A percentile compares a stretch with the other conserved stretches of the same genome.
Conservation (phyloP, 2,888 invertebrate genomes). For the Agonopterix alstromeriana region DNA sequence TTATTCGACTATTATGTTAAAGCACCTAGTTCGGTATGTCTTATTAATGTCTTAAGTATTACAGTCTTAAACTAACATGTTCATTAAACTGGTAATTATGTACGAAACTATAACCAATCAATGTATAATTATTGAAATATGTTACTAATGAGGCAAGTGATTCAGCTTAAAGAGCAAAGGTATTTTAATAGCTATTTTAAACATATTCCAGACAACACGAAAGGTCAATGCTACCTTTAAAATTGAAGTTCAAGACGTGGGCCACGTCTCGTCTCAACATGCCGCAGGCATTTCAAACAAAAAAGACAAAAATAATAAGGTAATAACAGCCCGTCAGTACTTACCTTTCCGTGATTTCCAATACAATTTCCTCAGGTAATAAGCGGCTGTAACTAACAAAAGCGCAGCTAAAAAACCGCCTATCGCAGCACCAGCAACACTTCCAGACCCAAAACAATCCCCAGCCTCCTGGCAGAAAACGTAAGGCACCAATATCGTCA, state of each 20-base stretch:
- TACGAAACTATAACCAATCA: too few species aligned
- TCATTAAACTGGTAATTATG: too few species aligned
- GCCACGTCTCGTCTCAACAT: conserved; percentile 1
- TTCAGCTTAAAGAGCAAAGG: too few species aligned
- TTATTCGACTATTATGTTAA: too few species aligned
- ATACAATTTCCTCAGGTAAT: conserved; percentile 78
- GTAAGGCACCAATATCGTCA: conserved; percentile 61
- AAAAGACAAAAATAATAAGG: conserved; percentile 5
- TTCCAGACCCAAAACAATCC: conserved; percentile 81
- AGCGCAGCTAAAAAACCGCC: conserved; percentile 82
- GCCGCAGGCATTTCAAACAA: conserved; percentile 7
- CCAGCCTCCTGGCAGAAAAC: conserved; percentile 63
- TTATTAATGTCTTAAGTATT: too few species aligned
- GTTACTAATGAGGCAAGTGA: too few species aligned
- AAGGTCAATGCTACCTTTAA: conserved; percentile 18
- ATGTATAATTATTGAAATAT: too few species aligned
- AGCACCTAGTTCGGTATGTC: too few species aligned
- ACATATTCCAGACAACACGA: background rate
- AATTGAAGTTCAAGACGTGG: conserved; percentile 15
- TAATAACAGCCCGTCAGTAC: conserved; percentile 15
- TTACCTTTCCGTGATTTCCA: conserved; percentile 78
- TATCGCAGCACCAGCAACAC: conserved; percentile 83
- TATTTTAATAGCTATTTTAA: too few species aligned
- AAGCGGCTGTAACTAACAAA: conserved; percentile 74
- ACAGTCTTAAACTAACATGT: too few species aligned